phyloP scores from a whole-genome alignment of 2,797 vertebrate genomes.

The Pampus argenteus region DNA sequence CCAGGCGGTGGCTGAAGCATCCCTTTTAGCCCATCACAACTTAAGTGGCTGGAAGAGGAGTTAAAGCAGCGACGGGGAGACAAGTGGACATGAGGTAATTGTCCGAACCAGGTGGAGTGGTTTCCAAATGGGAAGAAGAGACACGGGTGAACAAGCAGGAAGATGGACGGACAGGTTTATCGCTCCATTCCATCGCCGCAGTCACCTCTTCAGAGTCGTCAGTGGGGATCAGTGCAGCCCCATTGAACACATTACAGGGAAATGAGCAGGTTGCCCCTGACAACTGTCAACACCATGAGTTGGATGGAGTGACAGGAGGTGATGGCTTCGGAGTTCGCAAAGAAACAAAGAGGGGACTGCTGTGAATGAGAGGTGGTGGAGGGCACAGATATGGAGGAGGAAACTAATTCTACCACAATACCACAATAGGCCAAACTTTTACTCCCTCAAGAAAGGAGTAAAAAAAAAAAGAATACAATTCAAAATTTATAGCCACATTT shows the following conservation, averaged over 20 bases:
- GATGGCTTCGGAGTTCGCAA: slow-evolving; percentile 6
- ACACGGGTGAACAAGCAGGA: slow-evolving; percentile 71
- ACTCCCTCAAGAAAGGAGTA: slow-evolving; percentile 9
- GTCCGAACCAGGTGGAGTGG: slow-evolving; percentile 82
- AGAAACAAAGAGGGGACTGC: slow-evolving; percentile 61
- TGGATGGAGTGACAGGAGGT: slow-evolving; percentile 71
- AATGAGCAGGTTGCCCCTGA: slow-evolving; percentile 68
- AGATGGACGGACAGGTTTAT: slow-evolving; percentile 68
- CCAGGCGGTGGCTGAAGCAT: slow-evolving; percentile 76
- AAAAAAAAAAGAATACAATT: background rate
- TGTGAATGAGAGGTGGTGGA: slow-evolving; percentile 28
- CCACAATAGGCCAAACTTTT: slow-evolving; percentile 8
- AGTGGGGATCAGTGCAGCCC: slow-evolving; percentile 77
- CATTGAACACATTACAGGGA: slow-evolving; percentile 78
- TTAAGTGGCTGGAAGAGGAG: slow-evolving; percentile 84
- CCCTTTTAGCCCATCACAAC: slow-evolving; percentile 84
- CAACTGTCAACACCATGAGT: slow-evolving; percentile 64
- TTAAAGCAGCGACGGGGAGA: slow-evolving; percentile 74
- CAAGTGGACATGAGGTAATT: slow-evolving; percentile 75
- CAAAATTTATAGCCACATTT: background rate
- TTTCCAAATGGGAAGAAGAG: slow-evolving; percentile 74
- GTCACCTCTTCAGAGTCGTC: slow-evolving; percentile 79
- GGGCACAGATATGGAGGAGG: slow-evolving; percentile 31
- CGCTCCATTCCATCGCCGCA: slow-evolving; percentile 52
- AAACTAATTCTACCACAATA: slow-evolving; percentile 32